These are phyloP conservation scores for Psettodes erumei DNA, from an alignment of 2,113 vertebrate species.

Conservation along the genomic window DNA sequence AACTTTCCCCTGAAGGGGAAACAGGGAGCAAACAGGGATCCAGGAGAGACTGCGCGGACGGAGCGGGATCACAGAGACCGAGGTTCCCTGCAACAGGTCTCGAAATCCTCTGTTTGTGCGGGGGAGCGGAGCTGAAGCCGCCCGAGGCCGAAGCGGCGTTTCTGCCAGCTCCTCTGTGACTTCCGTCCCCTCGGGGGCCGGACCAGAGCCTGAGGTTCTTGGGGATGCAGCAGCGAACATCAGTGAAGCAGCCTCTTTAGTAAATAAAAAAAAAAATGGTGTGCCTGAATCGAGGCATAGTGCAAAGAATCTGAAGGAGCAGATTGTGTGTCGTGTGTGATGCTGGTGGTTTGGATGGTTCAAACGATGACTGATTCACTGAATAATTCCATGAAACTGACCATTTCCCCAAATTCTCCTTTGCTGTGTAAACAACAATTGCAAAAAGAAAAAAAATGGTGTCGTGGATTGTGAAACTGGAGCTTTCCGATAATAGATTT, in stretches of 20 bases:
- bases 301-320: background rate
- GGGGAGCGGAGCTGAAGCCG: background rate
- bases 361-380: too few relatives aligned
- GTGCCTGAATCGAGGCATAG: background rate
- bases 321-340: background rate
- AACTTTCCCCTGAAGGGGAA: background rate
- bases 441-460: too few relatives aligned
- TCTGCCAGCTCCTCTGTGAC: background rate
- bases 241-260: too few relatives aligned
- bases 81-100: conserved; percentile 5
- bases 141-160: background rate
- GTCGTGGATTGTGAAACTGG: background rate
- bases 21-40: background rate
- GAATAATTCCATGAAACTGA: background rate
- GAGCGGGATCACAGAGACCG: background rate
- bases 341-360: too few relatives aligned
- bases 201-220: background rate
- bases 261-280: too few relatives aligned
- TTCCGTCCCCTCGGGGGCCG: background rate
- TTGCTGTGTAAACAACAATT: background rate
- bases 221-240: background rate
- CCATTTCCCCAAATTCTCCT: background rate
- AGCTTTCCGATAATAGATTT: background rate
- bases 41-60: background rate
- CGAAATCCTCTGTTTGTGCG: background rate